Evolutionary conservation across 30 jellyfish, hydroid and myxozoan genomes (phyloP), one percentile per base, ranked within the genome.

Genomic region (Chrysaora quinquecirrha): DNA sequence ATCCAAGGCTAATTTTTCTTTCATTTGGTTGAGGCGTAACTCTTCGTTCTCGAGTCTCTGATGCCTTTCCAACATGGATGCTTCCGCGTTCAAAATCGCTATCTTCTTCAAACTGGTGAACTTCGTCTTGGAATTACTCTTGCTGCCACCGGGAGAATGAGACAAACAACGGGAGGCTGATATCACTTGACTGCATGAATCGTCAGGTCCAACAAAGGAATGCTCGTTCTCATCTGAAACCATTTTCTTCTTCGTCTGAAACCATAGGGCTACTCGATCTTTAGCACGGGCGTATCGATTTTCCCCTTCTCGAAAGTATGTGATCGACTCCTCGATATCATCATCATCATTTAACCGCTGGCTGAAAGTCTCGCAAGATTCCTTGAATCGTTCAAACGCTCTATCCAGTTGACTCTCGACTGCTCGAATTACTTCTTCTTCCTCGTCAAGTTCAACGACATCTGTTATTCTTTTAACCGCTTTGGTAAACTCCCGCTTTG

Each of bases 401-500:
- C 47, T 21, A 7, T 0, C 48, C 19, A 46, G 72, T 28, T 49
- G 58, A 43, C 58, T 43, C 58, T 43, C 16, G 58, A 43, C 58
- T 43, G 58, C 58, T 43, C 58, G 58, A 43, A 43, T 33, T 2
- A 18, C 82, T 70, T 3, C 82, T 7, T 12, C 27, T 29, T 46
- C 29, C 33, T 47, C 71, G 30, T 70, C 82, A 7, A 27, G 72
- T 33, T 18, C 47, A 18, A 70, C 10, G 23, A 47, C 82, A 70
- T 70, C 82, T 33, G 82, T 18, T 3, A 70, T 3, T 70, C 47
- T 46, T 19, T 33, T 29, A 19, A 70, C n/a, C 30, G 82, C 82
- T 23, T 12, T 18, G 14, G 82, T 70, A 22, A 70, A 70, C 23
- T 47, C 82, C 11, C 82, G 82, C 67, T 70, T 70, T 73, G 85